These are phyloP conservation scores for Prietella phreatophila DNA, from an alignment of 2,113 vertebrate genomes.

Conservation along the genomic window DNA sequence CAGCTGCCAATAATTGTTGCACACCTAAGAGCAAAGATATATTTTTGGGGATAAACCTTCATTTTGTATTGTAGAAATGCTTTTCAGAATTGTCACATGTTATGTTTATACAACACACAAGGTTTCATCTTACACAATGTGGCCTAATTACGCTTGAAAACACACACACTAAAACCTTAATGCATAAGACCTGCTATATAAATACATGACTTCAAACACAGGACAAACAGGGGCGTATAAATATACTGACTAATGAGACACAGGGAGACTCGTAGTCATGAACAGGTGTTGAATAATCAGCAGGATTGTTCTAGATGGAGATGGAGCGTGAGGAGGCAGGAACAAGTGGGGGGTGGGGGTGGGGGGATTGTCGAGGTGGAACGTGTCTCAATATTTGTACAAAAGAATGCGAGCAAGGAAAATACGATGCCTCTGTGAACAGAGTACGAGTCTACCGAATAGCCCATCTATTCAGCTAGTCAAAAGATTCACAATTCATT, in stretches of 20 bases:
- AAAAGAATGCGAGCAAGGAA: background rate
- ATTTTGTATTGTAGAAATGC: no score
- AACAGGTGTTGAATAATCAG: slow-evolving; percentile 19
- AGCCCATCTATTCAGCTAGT: no score
- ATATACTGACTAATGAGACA: slow-evolving; percentile 14
- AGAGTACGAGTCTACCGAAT: background rate
- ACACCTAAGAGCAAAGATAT: no score
- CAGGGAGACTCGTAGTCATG: background rate
- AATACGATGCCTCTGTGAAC: background rate
- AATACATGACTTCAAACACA: background rate
- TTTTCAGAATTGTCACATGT: background rate
- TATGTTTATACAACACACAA: background rate
- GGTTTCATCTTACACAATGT: background rate
- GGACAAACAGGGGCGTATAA: slow-evolving; percentile 11
- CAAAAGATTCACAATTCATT: background rate
- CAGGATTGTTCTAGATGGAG: background rate
- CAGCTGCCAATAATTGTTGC: no score
- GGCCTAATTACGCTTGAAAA: background rate
- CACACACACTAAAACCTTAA: background rate
- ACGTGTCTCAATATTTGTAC: background rate
- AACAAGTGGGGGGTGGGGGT: background rate
- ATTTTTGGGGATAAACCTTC: no score
- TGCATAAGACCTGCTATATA: background rate
- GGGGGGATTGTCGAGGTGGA: background rate
- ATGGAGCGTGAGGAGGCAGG: background rate